Evolutionary conservation across 2,797 vertebrate genomes (phyloP), one percentile per base, ranked within the genome.

Genomic region (Gymnothorax javanicus): DNA sequence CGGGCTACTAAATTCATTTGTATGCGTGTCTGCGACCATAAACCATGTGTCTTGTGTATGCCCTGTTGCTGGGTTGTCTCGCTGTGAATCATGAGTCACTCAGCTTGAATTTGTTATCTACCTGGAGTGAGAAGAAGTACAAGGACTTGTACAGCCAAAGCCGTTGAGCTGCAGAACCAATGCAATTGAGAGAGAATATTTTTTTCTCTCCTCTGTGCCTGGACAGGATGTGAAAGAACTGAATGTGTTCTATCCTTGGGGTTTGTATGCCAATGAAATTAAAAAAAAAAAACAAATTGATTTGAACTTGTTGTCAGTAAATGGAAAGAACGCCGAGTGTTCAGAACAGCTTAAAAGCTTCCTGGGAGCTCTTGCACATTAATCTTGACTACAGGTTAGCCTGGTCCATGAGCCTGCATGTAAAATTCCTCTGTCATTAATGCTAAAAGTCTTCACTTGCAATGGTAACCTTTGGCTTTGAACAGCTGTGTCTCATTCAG

Each of bases 171-270:
- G 57, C 56, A 59, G 11, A 5, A 57, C 27, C 82, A 8, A 7
- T 82, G 13, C 54, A 56, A 82, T 59, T 83, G 50, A 58, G n/a
- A 59, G 81, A 27, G 58, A 11, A 59, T 8, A 67, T 67, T 59
- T 59, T 59, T n/a, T 3, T 59, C n/a, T 27, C 9, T 27, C 20
- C 13, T 13, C 82, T 11, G 33, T 43, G n/a, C 79, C 6, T 59
- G 82, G 82, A 56, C 56, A 33, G 1, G 57, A 33, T 83, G 82
- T 27, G 56, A 83, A 33, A 58, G 27, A 59, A 33, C 56, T 59
- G 20, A 81, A 81, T 81, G 82, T 83, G 82, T 82, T 82, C 56
- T 59, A 59, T 83, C 82, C 57, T 58, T 83, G 56, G 23, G n/a
- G 9, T 27, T 52, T 83, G 82, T 59, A 4, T 17, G 27, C 54